phyloP scores from a whole-genome alignment of 1,140 invertebrate species.

The Muscidifurax raptorellus region DNA sequence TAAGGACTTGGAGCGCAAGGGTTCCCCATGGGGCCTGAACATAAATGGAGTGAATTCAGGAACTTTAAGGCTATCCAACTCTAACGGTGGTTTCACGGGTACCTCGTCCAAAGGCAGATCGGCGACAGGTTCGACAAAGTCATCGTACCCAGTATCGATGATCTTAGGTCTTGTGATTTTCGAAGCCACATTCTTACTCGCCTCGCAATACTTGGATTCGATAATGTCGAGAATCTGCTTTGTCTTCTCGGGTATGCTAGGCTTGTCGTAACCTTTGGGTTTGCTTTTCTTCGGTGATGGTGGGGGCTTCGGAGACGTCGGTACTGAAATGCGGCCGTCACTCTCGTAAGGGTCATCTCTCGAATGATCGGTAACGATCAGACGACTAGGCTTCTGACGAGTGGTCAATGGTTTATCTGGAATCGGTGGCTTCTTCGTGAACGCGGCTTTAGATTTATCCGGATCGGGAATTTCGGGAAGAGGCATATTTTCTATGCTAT shows the following conservation, averaged over 20 bases:
- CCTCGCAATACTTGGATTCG: conserved; percentile 69
- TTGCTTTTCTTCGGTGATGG: conserved; percentile 57
- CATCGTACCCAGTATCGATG: conserved; percentile 72
- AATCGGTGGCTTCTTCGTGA: conserved; percentile 44
- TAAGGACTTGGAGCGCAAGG: conserved; percentile 71
- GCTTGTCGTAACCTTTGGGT: conserved; percentile 66
- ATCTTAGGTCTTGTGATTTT: conserved; percentile 69
- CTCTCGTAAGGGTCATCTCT: conserved; percentile 47
- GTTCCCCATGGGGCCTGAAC: conserved; percentile 70
- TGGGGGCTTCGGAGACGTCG: conserved; percentile 55
- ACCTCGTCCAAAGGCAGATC: conserved; percentile 73
- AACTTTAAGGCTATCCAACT: conserved; percentile 72
- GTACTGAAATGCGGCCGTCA: conserved; percentile 45
- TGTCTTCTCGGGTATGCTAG: conserved; percentile 72
- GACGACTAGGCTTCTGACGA: conserved; percentile 44
- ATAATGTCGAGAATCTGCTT: conserved; percentile 72
- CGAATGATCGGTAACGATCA: conserved; percentile 48
- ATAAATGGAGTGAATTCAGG: conserved; percentile 73
- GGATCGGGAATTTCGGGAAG: conserved; percentile 68
- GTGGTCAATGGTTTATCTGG: conserved; percentile 49
- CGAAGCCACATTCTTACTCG: conserved; percentile 61
- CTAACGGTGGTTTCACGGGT: conserved; percentile 71
- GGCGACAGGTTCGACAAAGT: conserved; percentile 73
- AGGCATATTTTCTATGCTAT: conserved; percentile 73
- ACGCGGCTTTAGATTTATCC: conserved; percentile 32